Evolutionary conservation across 2,797 vertebrate species (phyloP).

Genomic region (Typhlichthys subterraneus): DNA sequence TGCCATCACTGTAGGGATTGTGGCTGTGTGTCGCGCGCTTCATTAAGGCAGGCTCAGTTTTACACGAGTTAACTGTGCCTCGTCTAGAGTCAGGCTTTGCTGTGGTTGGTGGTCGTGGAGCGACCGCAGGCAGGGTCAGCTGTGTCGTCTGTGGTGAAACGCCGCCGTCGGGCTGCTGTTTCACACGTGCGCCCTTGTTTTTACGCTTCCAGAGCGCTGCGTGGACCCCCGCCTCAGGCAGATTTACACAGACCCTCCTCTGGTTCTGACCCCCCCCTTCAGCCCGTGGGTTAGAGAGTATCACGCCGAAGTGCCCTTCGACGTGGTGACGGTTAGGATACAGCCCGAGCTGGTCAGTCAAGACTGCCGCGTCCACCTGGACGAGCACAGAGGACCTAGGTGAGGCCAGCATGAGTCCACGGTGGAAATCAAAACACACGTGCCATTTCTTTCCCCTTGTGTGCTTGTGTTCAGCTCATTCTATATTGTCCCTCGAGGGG

Average conservation of each 20-base stretch:
- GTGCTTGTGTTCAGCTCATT: no score
- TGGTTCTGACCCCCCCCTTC: slow-evolving; percentile 86
- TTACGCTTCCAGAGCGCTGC: slow-evolving; percentile 73
- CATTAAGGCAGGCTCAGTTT: neutral
- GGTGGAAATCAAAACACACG: no score
- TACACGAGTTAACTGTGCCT: neutral
- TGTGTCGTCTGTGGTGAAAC: slow-evolving; percentile 3
- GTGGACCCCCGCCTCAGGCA: slow-evolving; percentile 82
- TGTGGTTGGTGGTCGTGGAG: neutral
- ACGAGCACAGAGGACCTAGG: slow-evolving; percentile 86
- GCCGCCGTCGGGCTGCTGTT: neutral
- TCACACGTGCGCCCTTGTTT: neutral
- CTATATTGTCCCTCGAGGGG: no score
- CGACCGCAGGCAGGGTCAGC: neutral
- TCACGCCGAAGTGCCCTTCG: slow-evolving; percentile 87
- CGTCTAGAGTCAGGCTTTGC: neutral
- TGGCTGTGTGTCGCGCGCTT: neutral
- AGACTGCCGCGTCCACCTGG: slow-evolving; percentile 82
- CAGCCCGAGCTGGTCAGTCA: slow-evolving; percentile 80
- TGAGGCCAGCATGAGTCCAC: slow-evolving; percentile 48
- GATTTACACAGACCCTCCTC: slow-evolving; percentile 86
- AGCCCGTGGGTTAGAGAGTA: slow-evolving; percentile 87
- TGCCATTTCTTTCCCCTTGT: no score
- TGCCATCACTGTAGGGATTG: no score
- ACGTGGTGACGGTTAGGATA: slow-evolving; percentile 84